Conservation (phyloP, 53 echinoderm and acorn worm species). For the Pentamera pediparva region DNA sequence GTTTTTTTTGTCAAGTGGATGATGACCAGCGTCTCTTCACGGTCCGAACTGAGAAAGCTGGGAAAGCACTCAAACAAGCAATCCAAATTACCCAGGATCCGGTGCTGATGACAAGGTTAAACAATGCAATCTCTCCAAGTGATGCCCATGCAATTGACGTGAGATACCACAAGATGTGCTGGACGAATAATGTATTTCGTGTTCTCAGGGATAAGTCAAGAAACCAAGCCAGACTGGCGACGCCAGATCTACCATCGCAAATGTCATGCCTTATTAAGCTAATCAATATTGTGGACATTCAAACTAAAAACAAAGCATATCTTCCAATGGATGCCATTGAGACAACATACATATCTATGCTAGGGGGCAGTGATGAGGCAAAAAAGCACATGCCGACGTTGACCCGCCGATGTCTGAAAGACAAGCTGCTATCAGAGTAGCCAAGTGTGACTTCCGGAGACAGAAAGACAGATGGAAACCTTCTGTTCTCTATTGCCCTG, state of each 20-base stretch:
- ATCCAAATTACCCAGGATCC: constrained; percentile 1
- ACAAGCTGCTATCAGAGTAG: constrained; percentile 31
- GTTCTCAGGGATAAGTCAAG: constrained; percentile 9
- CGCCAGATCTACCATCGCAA: constrained; percentile 2
- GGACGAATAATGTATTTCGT: constrained; percentile 48
- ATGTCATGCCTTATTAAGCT: constrained; percentile 5
- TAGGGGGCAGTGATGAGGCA: constrained; percentile 20
- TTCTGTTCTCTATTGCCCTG: constrained; percentile 14
- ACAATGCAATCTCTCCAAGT: neutral
- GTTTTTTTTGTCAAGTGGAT: constrained; percentile 19
- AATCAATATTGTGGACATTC: constrained; percentile 34
- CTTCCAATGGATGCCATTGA: constrained; percentile 43
- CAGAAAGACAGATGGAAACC: constrained; percentile 12
- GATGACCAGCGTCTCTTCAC: neutral
- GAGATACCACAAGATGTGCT: constrained; percentile 46
- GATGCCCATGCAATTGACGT: constrained; percentile 39
- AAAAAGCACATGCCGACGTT: constrained; percentile 23
- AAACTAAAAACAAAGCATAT: constrained; percentile 23
- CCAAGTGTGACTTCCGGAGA: constrained; percentile 14
- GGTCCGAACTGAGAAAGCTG: constrained; percentile 9
- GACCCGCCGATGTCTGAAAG: constrained; percentile 16
- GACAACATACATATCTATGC: constrained; percentile 40
- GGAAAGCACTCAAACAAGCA: constrained; percentile 17
- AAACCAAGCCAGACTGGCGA: constrained; percentile 1
- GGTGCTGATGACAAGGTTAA: constrained; percentile 15